phyloP scores from a whole-genome alignment of 2,113 vertebrate genomes.

The Pogona vitticeps region DNA sequence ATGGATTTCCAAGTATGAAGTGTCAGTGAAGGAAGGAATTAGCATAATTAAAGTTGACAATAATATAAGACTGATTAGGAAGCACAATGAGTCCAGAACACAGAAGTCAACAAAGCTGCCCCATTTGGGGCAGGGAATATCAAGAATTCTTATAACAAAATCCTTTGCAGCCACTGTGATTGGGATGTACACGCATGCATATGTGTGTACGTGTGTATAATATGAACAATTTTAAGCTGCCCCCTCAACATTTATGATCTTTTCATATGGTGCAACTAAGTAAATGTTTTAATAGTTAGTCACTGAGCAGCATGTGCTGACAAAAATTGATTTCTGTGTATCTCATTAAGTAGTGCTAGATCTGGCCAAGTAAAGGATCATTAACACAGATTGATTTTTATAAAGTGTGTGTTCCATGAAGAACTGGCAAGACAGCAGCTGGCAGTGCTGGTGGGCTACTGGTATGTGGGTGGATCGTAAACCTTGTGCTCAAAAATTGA shows the following conservation, averaged over 20 bases:
- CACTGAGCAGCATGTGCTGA: neutral
- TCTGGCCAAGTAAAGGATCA: neutral
- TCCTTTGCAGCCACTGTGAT: neutral
- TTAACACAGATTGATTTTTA: neutral
- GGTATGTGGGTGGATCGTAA: neutral
- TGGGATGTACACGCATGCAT: too few relatives aligned
- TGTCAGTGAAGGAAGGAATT: neutral
- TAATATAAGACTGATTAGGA: neutral
- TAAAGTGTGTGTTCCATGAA: neutral
- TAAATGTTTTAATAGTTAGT: neutral
- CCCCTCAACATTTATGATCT: neutral
- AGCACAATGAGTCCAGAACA: neutral
- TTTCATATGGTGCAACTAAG: neutral
- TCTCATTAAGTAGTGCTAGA: neutral
- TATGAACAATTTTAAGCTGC: neutral
- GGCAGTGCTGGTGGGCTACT: neutral
- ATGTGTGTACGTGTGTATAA: neutral
- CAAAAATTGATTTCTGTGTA: neutral
- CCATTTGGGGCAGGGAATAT: neutral
- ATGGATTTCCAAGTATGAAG: neutral
- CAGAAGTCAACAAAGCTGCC: slow-evolving; percentile 1
- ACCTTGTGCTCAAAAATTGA: neutral
- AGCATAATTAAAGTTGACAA: slow-evolving; percentile 18
- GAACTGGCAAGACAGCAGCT: neutral
- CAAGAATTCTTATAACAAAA: neutral